phyloP scores from a whole-genome alignment of 2,797 vertebrate genomes.

The Octomys mimax region DNA sequence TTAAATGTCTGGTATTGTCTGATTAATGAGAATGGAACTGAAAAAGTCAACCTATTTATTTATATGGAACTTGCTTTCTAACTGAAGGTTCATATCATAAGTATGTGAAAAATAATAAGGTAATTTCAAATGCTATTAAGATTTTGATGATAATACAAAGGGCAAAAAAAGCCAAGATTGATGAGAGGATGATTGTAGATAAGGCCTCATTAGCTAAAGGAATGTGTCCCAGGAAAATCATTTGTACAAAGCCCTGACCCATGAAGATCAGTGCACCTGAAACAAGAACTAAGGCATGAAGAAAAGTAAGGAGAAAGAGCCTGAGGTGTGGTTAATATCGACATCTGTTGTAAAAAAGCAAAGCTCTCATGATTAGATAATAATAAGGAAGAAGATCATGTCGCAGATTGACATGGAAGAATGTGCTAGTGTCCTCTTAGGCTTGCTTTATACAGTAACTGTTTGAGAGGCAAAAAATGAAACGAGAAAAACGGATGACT shows the following conservation, averaged over 20 bases:
- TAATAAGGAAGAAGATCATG: not conserved
- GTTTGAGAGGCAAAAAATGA: not conserved
- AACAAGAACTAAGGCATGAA: not conserved
- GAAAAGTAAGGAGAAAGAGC: not conserved
- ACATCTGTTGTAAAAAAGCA: not conserved
- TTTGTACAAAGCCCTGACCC: not conserved
- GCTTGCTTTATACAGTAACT: not conserved
- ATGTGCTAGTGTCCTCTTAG: not conserved
- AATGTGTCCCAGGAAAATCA: not conserved
- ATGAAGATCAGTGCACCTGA: not conserved
- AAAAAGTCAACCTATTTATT: not conserved
- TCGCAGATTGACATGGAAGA: not conserved
- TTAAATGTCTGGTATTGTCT: not conserved
- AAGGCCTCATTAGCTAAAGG: not conserved
- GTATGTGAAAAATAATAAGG: not conserved
- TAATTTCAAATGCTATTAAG: conserved; percentile 32
- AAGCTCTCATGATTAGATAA: not conserved
- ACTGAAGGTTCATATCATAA: not conserved
- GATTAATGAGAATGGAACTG: not conserved
- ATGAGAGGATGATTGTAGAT: not conserved
- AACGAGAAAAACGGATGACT: not conserved
- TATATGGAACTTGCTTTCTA: not conserved
- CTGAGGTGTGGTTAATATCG: not conserved
- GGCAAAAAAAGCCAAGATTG: not conserved
- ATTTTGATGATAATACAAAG: not conserved